Evolutionary conservation across 2,797 vertebrate genomes (phyloP), one percentile per base, ranked within the genome.

Genomic region (Cercopithecus hamlyni): DNA sequence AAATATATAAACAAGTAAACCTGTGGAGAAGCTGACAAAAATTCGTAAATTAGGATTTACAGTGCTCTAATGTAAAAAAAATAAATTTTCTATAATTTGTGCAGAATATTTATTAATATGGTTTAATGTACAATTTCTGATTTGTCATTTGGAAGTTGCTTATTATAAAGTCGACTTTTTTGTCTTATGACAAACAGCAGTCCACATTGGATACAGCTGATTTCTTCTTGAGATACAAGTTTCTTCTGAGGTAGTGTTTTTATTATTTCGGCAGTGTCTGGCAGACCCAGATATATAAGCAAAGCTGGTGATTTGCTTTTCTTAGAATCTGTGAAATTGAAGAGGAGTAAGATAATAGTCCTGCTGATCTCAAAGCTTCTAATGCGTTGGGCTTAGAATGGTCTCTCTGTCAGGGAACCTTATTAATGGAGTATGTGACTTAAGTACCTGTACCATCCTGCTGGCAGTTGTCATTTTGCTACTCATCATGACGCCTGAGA

Each of bases 191-290:
- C 10, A 88, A 88, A 72, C 81, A 94, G 30, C 0, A 22, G 81
- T 93, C 98, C 98, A 95, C 98, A 97, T 96, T 99, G 98, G 95
- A 99, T 98, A 64, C 92, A 98, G 81, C 98, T 98, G 92, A 98
- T 98, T 97, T 99, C 98, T 95, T 99, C 98, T 19, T 90, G 91
- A 50, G 98, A 91, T 79, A 99, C 58, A n/a, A 73, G 80, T 98
- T 97, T 99, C 99, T 97, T 94, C 91, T 98, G 98, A 96, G 98
- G 98, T 81, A 99, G 97, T 50, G 88, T 96, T 98, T 96, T 98
- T 84, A 98, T 85, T 97, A 98, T 90, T 80, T 98, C 98, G 75
- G 88, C 82, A 81, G 98, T 98, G 90, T 99, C 98, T 88, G 98
- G 97, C 84, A 77, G 90, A 70, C 98, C 96, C 72, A 27, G 57